Evolutionary conservation across 2,888 invertebrate species (phyloP).

Genomic region (Limnephilus auricula): DNA sequence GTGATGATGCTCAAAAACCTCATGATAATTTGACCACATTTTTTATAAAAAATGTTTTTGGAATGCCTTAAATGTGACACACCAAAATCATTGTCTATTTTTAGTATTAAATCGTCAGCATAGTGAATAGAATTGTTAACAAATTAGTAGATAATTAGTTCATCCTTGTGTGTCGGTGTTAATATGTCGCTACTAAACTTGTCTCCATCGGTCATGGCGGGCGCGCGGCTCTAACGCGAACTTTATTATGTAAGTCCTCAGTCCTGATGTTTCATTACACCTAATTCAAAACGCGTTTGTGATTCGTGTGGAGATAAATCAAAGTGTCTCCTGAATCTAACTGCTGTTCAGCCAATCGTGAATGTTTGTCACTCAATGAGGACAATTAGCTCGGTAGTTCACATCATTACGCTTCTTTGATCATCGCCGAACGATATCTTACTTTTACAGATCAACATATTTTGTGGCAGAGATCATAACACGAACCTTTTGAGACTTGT

Average conservation of each 20-base stretch:
- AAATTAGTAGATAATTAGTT: neutral
- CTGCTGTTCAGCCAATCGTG: conserved; percentile 9
- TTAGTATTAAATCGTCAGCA: neutral
- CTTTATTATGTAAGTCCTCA: conserved; percentile 21
- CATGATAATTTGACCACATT: neutral
- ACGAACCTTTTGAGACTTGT: neutral
- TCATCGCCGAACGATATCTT: neutral
- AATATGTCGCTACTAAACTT: conserved; percentile 10
- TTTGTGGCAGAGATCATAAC: neutral
- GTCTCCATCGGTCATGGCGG: conserved; percentile 45
- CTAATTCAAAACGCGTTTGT: conserved; percentile 52
- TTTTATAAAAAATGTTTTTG: neutral
- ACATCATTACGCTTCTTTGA: neutral
- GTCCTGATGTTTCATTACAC: conserved; percentile 37
- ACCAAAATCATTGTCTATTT: neutral
- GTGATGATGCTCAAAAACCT: neutral
- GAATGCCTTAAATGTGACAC: neutral
- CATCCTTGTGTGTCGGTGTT: conserved; percentile 1
- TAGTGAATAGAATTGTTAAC: neutral
- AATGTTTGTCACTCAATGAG: conserved; percentile 14
- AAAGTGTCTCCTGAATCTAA: conserved; percentile 20
- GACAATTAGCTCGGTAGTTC: conserved; percentile 10
- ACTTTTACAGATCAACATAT: neutral
- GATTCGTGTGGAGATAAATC: conserved; percentile 55
- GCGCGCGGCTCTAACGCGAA: conserved; percentile 23